phyloP scores from a whole-genome alignment of 2,797 vertebrate genomes.

The Centropyge bicolor region DNA sequence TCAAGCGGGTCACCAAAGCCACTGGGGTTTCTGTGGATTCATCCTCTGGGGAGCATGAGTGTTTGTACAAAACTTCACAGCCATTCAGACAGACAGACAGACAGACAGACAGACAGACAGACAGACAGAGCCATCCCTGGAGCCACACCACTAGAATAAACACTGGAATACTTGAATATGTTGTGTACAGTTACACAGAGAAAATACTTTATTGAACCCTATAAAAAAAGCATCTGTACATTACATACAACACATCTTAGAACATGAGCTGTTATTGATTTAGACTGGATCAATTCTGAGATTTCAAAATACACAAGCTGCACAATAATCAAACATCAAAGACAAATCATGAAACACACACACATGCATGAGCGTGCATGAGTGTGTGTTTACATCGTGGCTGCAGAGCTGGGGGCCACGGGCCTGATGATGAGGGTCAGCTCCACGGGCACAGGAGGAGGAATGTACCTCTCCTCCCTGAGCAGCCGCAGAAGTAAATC shows the following conservation, averaged over 20 bases:
- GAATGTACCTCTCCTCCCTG: conserved; percentile 88
- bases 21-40: background rate
- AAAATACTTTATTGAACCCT: conserved; percentile 31
- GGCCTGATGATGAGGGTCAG: conserved; percentile 90
- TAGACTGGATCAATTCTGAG: background rate
- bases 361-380: background rate
- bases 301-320: background rate
- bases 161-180: too few species aligned
- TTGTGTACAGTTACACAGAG: background rate
- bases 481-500: conserved; percentile 90
- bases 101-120: background rate
- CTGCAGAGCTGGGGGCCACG: conserved; percentile 29
- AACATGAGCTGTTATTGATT: background rate
- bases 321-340: background rate
- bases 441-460: conserved; percentile 88
- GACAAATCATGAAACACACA: background rate
- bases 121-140: background rate
- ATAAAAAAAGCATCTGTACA: background rate
- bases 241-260: background rate
- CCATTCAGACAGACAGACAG: background rate
- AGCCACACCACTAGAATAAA: background rate
- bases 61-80: background rate
- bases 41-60: background rate
- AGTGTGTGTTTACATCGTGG: conserved; percentile 34
- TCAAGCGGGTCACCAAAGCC: background rate